Evolutionary conservation across 1,140 invertebrate genomes (phyloP).

Genomic region (Melitaea cinxia): DNA sequence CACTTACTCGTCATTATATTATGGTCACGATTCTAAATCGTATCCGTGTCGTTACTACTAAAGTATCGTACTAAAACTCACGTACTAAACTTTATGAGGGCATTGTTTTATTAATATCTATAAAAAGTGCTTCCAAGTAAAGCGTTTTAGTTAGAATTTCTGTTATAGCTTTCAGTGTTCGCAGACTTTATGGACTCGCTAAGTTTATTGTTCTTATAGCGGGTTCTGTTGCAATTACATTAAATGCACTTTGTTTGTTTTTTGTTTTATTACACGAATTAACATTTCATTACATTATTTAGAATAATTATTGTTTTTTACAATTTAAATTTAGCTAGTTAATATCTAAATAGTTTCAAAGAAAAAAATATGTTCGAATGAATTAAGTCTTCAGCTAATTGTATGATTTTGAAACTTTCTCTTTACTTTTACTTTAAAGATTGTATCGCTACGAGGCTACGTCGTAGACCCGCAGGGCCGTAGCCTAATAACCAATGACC

Average conservation of each 20-base stretch:
- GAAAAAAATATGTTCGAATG: no score
- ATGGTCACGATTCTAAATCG: background rate
- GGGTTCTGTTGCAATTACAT: conserved; percentile 28
- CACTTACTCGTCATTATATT: no score
- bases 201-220: conserved; percentile 60
- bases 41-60: conserved; percentile 42
- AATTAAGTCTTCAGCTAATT: no score
- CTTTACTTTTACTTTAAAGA: no score
- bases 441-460: no score
- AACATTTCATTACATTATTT: no score
- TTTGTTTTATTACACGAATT: conserved; percentile 10
- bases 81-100: conserved; percentile 69
- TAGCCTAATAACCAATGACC: no score
- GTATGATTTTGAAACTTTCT: no score
- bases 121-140: conserved; percentile 76
- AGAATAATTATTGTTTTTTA: no score
- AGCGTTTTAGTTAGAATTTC: conserved; percentile 55
- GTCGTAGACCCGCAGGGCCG: no score
- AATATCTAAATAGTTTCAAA: no score
- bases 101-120: conserved; percentile 81
- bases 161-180: conserved; percentile 65
- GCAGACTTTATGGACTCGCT: conserved; percentile 64
- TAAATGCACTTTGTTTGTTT: conserved; percentile 25
- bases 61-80: conserved; percentile 44
- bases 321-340: no score